Evolutionary conservation across 2,888 invertebrate genomes (phyloP).

Genomic region (Monopis laevigella): DNA sequence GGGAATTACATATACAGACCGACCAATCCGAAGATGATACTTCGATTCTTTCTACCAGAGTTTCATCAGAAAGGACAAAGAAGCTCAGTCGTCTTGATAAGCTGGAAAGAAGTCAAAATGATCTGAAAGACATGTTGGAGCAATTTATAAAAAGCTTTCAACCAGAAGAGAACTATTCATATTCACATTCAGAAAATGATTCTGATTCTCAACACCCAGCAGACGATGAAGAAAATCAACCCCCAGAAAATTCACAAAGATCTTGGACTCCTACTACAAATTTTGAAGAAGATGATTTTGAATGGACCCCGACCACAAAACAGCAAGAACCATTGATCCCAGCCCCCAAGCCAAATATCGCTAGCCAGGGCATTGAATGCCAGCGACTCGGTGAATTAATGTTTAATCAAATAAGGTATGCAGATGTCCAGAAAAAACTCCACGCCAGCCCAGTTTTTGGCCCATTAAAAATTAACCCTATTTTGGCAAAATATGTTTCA

Average conservation of each 20-base stretch:
- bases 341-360: constrained; percentile 15
- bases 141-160: background rate
- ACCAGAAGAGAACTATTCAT: background rate
- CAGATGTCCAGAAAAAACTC: constrained; percentile 8
- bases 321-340: constrained; percentile 18
- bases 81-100: constrained; percentile 1
- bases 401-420: constrained; percentile 14
- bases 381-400: constrained; percentile 15
- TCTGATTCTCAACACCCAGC: background rate
- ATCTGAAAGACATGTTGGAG: constrained; percentile 1
- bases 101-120: background rate
- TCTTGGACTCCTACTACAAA: constrained; percentile 1
- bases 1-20: background rate
- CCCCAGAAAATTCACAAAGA: background rate
- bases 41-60: background rate
- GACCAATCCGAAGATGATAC: background rate
- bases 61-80: background rate
- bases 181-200: background rate
- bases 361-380: constrained; percentile 16
- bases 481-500: constrained; percentile 12
- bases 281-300: constrained; percentile 6
- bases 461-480: constrained; percentile 13
- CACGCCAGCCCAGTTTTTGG: constrained; percentile 9
- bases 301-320: constrained; percentile 16
- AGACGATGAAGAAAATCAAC: background rate